Conservation (phyloP, 2,113 vertebrate species). For the Hydropotes inermis region DNA sequence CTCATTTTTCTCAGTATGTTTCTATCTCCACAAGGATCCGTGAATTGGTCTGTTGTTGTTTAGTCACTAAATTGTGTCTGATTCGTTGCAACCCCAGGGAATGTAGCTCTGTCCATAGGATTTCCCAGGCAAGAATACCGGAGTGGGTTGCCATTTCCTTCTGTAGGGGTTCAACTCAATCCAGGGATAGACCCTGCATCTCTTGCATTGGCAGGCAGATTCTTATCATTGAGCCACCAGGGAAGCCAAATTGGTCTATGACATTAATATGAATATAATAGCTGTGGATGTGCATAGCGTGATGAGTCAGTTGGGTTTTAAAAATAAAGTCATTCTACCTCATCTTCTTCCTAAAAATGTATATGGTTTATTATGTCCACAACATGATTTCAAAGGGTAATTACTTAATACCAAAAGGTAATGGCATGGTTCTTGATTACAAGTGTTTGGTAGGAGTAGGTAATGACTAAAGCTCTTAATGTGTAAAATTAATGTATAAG, state of each 20-base stretch:
- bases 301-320: neutral
- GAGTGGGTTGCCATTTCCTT: neutral
- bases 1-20: neutral
- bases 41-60: neutral
- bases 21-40: neutral
- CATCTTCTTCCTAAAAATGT: conserved; percentile 13
- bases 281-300: neutral
- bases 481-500: conserved; percentile 4
- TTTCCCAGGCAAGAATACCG: neutral
- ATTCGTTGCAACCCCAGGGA: neutral
- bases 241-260: neutral
- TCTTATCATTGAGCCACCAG: neutral
- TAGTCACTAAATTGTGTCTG: neutral
- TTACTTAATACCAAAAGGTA: conserved; percentile 23
- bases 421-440: conserved; percentile 46
- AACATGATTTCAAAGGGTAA: conserved; percentile 27
- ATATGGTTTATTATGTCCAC: neutral
- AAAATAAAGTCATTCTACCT: conserved; percentile 9
- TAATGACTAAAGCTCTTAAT: conserved; percentile 43
- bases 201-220: neutral
- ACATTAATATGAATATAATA: neutral
- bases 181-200: neutral
- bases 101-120: neutral
- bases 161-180: no score
- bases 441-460: conserved; percentile 8